Conservation (phyloP, 37 sponge, comb jelly and placozoan species). For the Ianthella basta region DNA sequence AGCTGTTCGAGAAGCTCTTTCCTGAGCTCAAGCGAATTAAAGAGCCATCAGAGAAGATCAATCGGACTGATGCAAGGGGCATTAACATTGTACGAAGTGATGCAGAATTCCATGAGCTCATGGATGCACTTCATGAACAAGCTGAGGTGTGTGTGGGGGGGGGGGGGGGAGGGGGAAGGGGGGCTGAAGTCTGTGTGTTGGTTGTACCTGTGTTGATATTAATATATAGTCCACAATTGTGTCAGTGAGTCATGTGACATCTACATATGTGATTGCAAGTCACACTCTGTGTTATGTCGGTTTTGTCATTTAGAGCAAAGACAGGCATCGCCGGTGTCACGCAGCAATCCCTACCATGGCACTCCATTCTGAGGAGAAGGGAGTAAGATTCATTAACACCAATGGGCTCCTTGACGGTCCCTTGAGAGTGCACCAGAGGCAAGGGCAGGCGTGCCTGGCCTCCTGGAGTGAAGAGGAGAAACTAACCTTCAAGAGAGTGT, state of each 20-base stretch:
- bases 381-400: constrained; percentile 30
- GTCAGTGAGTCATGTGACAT: neutral
- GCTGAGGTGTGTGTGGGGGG: constrained; percentile 56
- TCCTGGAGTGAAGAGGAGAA: constrained; percentile 83
- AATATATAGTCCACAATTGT: neutral
- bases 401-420: constrained; percentile 72
- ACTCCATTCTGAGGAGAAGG: constrained; percentile 46
- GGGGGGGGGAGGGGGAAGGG: neutral
- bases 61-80: constrained; percentile 64
- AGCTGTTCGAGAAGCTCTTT: constrained; percentile 80
- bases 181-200: neutral
- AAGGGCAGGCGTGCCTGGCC: constrained; percentile 21
- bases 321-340: constrained; percentile 60
- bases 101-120: constrained; percentile 68
- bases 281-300: neutral
- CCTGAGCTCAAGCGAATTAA: constrained; percentile 69
- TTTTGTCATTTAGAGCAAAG: constrained; percentile 46
- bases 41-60: constrained; percentile 59
- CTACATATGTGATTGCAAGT: neutral
- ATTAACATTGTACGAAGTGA: constrained; percentile 76
- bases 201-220: neutral
- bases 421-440: constrained; percentile 52
- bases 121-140: constrained; percentile 70
- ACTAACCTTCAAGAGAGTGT: constrained; percentile 70
- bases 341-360: constrained; percentile 82